A percentile compares a stretch with the other conserved stretches of the same genome.
phyloP scores from a whole-genome alignment of 2,888 invertebrate species.

The Scaptodrosophila latifasciaeformis region DNA sequence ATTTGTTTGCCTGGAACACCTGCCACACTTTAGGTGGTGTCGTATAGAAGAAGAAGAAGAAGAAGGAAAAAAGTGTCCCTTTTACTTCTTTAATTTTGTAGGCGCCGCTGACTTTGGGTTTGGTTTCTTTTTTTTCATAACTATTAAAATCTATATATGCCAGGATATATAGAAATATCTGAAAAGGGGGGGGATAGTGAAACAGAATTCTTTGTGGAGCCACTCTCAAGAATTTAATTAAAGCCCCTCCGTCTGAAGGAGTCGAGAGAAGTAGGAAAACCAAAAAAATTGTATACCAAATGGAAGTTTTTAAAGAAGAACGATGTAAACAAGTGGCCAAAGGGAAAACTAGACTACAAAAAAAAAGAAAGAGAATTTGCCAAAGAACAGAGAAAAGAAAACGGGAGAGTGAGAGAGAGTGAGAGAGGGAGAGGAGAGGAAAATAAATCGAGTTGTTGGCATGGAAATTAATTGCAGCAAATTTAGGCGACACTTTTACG shows the following conservation, averaged over 20 bases:
- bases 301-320: no score
- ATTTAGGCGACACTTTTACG: slow-evolving; percentile 1
- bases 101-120: no score
- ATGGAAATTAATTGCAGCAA: slow-evolving; percentile 54
- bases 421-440: no score
- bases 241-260: slow-evolving; percentile 24
- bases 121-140: no score
- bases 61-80: no score
- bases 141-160: no score
- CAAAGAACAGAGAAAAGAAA: neutral
- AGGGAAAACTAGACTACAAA: neutral
- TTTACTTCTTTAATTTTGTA: no score
- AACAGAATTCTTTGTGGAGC: slow-evolving; percentile 21
- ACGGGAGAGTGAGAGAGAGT: neutral
- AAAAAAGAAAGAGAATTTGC: neutral
- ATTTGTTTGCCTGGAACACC: no score
- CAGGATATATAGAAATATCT: no score
- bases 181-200: neutral
- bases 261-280: no score
- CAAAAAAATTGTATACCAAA: neutral
- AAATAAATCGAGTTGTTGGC: slow-evolving; percentile 51
- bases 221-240: slow-evolving; percentile 54
- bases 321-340: slow-evolving; percentile 31
- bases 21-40: no score
- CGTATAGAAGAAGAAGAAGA: no score